These are phyloP conservation scores for Piaya cayana DNA, from an alignment of 2,113 vertebrate species.

Conservation along the genomic window DNA sequence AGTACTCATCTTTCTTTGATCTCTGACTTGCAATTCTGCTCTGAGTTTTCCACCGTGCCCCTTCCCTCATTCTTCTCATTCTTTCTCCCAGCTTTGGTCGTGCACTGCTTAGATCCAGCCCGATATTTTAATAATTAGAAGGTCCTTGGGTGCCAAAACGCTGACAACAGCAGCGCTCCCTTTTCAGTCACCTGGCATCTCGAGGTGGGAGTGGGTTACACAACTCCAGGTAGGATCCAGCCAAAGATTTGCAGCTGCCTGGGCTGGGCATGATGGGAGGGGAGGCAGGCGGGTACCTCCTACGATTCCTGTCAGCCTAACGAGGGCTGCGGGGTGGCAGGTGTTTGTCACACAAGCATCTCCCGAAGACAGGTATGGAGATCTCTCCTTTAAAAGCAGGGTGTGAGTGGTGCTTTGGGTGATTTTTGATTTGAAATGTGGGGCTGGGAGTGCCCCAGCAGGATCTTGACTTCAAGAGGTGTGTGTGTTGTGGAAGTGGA, in stretches of 20 bases:
- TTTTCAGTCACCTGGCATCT: neutral
- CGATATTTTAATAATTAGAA: rapidly evolving
- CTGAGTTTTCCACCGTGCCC: neutral
- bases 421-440: rapidly evolving
- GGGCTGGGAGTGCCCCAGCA: neutral
- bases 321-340: rapidly evolving
- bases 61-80: neutral
- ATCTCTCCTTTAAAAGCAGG: neutral
- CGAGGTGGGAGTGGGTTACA: neutral
- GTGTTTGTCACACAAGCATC: rapidly evolving
- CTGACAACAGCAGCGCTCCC: rapidly evolving
- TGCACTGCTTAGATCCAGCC: neutral
- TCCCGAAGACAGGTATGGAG: rapidly evolving
- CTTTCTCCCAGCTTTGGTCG: neutral
- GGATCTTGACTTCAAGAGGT: neutral
- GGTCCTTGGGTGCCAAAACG: neutral
- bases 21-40: rapidly evolving
- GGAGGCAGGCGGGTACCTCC: rapidly evolving
- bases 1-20: neutral
- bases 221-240: rapidly evolving
- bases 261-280: neutral
- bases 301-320: neutral
- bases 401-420: neutral
- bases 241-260: neutral
- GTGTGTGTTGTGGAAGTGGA: rapidly evolving